phyloP scores from a whole-genome alignment of 64 coral and sea anemone genomes.

The Stichodactyla mertensii region DNA sequence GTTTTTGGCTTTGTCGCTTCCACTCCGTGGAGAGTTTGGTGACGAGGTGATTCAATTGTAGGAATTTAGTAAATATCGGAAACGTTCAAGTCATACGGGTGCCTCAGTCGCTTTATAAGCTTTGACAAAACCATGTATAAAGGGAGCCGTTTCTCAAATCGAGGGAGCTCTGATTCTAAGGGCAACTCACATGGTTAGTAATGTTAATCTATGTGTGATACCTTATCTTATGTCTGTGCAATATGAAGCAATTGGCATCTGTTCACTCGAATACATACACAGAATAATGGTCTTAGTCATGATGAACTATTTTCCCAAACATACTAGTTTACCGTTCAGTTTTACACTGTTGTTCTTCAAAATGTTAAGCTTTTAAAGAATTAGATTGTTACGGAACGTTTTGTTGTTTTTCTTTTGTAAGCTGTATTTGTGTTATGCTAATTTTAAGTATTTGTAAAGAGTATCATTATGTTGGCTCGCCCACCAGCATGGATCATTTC shows the following conservation, averaged over 20 bases:
- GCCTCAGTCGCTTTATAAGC: not conserved
- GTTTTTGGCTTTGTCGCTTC: slow-evolving; percentile 24
- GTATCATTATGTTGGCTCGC: not conserved
- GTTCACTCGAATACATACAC: slow-evolving; percentile 4
- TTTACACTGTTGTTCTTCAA: not conserved
- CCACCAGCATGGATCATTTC: not conserved
- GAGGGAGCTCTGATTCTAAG: not conserved
- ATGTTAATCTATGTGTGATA: slow-evolving; percentile 16
- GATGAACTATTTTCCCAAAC: not conserved
- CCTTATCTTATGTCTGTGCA: slow-evolving; percentile 29
- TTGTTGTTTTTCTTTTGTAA: slow-evolving; percentile 13
- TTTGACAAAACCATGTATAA: slow-evolving; percentile 2
- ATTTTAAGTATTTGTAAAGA: not conserved
- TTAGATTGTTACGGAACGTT: not conserved
- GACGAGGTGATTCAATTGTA: slow-evolving; percentile 2
- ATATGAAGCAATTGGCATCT: slow-evolving; percentile 21
- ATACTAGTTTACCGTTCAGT: not conserved
- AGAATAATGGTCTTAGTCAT: slow-evolving; percentile 1
- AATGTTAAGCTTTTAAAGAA: not conserved
- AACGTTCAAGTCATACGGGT: slow-evolving; percentile 3
- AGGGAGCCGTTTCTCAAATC: slow-evolving; percentile 23
- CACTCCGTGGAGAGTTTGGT: slow-evolving; percentile 21
- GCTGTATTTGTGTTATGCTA: slow-evolving; percentile 15
- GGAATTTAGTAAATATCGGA: slow-evolving; percentile 9
- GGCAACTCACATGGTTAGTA: slow-evolving; percentile 19